A percentile compares a stretch with the other conserved stretches of the same genome.
Evolutionary conservation across 2,888 invertebrate species (phyloP).

Genomic region (Erebia ligea): DNA sequence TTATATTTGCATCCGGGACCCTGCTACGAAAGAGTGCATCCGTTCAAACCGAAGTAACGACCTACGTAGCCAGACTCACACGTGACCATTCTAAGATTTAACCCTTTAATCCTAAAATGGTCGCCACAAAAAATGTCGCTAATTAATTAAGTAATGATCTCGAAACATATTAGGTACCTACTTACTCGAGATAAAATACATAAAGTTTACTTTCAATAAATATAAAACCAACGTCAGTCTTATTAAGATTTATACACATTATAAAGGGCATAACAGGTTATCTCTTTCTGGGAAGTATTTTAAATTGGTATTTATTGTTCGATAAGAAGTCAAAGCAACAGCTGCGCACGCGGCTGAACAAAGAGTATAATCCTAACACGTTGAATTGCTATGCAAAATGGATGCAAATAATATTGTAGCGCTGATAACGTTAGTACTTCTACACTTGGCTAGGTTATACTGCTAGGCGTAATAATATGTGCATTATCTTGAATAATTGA

Average conservation of each 20-base stretch:
- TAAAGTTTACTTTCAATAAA: conserved; percentile 25
- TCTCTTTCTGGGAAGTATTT: conserved; percentile 67
- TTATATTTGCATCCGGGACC: no score
- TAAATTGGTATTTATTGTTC: conserved; percentile 73
- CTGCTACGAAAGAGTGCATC: no score
- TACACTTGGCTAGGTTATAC: conserved; percentile 56
- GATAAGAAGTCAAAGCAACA: conserved; percentile 68
- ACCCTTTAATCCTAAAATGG: not conserved
- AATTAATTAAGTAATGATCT: not conserved
- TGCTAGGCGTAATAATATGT: conserved; percentile 56
- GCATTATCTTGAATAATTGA: conserved; percentile 68
- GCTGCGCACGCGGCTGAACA: conserved; percentile 73
- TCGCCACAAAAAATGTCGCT: not conserved
- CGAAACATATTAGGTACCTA: not conserved
- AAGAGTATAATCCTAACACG: conserved; percentile 70
- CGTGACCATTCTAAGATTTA: conserved; percentile 1
- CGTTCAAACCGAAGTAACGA: not conserved
- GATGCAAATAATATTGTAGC: conserved; percentile 58
- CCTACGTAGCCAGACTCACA: not conserved
- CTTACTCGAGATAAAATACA: no score
- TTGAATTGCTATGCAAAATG: conserved; percentile 50
- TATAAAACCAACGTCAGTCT: conserved; percentile 31
- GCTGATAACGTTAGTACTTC: conserved; percentile 53
- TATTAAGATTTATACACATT: conserved; percentile 50
- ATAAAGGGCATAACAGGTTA: conserved; percentile 58